Evolutionary conservation across 2,888 invertebrate species (phyloP), one percentile per base, ranked within the genome.

Genomic region (Tipula confusa): DNA sequence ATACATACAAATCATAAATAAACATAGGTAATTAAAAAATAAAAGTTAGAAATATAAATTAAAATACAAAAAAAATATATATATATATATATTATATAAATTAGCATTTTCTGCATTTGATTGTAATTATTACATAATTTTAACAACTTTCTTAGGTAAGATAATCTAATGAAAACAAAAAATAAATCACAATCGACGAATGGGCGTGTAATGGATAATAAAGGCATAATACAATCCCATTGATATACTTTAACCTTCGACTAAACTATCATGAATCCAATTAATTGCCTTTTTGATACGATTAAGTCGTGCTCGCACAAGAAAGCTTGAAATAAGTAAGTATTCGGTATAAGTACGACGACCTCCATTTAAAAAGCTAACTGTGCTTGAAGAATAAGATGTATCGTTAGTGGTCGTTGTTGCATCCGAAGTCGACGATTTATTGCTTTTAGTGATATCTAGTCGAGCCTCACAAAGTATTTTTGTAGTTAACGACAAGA

Each of bases 401-500:
- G n/a, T n/a, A n/a, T n/a, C n/a, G n/a, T n/a, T n/a, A n/a, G n/a
- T n/a, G n/a, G n/a, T n/a, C n/a, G n/a, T n/a, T 29, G 85, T 79
- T n/a, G 84, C 85, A 43, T 84, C 85, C n/a, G 38, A 24, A 29
- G 81, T 84, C 79, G 80, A 83, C 43, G 83, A 83, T 84, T 9
- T 36, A 18, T 38, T 82, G 9, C 15, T 15, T 5, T 80, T 80
- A 29, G 83, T 82, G 7, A 82, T 29, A 38, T 80, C 29, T 15
- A 90, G 86, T 29, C 90, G 90, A 82, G 92, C 92, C 87, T 94
- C 93, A 86, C 93, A 94, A 84, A 95, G 90, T 15, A 95, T 92
- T 90, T 95, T 95, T 7, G 94, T 94, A 0, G 95, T 93, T 33
- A 95, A 89, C 84, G 93, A 93, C 85, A 95, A 89, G 36, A 95